A percentile compares a stretch with the other conserved stretches of the same genome.
Conservation (phyloP, 2,113 vertebrate genomes). For the Hippocampus guttulatus region DNA sequence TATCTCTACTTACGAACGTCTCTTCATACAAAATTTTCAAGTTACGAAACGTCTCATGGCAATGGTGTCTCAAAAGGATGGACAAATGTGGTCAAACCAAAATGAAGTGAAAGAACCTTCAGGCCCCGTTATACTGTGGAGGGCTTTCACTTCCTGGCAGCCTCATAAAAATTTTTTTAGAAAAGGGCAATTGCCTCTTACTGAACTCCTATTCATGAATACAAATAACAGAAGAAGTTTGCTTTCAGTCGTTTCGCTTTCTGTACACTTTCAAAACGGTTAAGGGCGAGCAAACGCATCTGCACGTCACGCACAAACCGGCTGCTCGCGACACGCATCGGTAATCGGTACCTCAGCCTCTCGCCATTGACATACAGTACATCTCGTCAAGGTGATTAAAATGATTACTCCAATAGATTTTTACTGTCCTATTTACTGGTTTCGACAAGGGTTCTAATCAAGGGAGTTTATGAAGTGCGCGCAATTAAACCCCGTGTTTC, state of each 20-base stretch:
- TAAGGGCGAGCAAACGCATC: not conserved
- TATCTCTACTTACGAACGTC: too few species aligned
- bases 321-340: constrained; percentile 18
- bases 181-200: constrained; percentile 6
- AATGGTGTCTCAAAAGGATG: not conserved
- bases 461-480: constrained; percentile 44
- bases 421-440: constrained; percentile 41
- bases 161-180: constrained; percentile 18
- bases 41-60: too few species aligned
- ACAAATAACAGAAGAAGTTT: not conserved
- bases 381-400: constrained; percentile 46
- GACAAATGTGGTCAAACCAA: not conserved
- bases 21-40: too few species aligned
- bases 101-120: not conserved
- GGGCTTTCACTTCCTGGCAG: constrained; percentile 12
- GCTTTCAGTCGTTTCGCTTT: not conserved
- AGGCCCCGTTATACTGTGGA: not conserved
- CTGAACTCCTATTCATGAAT: not conserved
- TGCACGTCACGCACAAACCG: not conserved
- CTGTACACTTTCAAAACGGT: not conserved
- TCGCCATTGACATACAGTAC: constrained; percentile 32
- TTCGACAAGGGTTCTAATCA: constrained; percentile 42
- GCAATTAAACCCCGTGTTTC: constrained; percentile 45
- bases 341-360: constrained; percentile 43
- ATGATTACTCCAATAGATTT: constrained; percentile 54